Conservation (phyloP, 2,888 invertebrate genomes). For the Microctonus aethiopoides region DNA sequence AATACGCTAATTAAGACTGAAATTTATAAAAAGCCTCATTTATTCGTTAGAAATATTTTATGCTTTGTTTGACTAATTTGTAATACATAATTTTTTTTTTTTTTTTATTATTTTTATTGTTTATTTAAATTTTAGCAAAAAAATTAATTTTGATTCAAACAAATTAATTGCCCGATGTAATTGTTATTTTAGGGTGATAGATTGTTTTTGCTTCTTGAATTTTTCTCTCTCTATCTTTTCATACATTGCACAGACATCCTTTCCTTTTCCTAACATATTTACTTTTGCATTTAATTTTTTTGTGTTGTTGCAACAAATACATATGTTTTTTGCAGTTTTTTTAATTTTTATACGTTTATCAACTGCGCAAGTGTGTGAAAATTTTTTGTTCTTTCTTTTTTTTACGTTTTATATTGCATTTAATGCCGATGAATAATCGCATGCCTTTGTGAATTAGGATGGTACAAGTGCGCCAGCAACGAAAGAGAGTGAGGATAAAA, state of each 20-base stretch:
- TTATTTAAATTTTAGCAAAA: not conserved
- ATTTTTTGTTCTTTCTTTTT: not conserved
- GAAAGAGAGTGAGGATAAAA: slow-evolving; percentile 52
- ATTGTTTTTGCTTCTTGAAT: not conserved
- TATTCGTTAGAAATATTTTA: not conserved
- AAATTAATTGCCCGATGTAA: not conserved
- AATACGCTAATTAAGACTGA: not conserved
- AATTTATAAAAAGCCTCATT: slow-evolving; percentile 4
- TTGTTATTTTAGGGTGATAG: not conserved
- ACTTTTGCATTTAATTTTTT: not conserved
- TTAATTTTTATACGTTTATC: not conserved
- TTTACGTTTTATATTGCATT: not conserved
- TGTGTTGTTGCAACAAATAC: not conserved
- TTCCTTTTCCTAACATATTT: not conserved
- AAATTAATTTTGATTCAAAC: not conserved
- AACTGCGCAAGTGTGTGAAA: not conserved
- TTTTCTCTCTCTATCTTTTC: not conserved
- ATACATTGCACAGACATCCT: not conserved
- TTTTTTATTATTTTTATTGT: not conserved
- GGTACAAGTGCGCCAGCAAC: slow-evolving; percentile 50
- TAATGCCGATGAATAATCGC: not conserved
- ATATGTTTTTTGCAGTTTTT: not conserved
- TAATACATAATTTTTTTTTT: not conserved
- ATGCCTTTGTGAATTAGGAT: slow-evolving; percentile 43
- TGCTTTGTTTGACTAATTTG: not conserved